Evolutionary conservation across 2,113 vertebrate species (phyloP).

Genomic region (Pelodiscus sinensis): DNA sequence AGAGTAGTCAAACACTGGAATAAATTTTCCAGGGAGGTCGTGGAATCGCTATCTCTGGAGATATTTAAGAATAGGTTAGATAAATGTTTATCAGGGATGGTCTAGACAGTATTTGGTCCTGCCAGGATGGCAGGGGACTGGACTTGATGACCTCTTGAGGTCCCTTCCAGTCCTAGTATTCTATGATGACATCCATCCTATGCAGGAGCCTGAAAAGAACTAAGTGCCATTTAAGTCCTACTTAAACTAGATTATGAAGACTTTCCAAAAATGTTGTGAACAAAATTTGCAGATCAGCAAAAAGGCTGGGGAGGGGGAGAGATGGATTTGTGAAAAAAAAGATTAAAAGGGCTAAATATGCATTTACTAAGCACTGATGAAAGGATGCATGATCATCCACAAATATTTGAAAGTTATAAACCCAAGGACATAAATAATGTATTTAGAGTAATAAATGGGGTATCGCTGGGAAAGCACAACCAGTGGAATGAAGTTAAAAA

Average conservation of each 20-base stretch:
- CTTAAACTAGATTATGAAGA: not conserved
- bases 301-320: not conserved
- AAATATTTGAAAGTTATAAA: not conserved
- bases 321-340: not conserved
- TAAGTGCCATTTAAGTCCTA: not conserved
- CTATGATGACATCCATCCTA: not conserved
- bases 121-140: too few species aligned
- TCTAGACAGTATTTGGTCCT: too few species aligned
- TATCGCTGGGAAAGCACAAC: not conserved
- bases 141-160: too few species aligned
- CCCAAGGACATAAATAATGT: not conserved
- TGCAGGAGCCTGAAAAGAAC: constrained; percentile 7
- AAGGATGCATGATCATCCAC: not conserved
- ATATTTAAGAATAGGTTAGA: too few species aligned
- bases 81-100: too few species aligned
- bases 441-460: not conserved
- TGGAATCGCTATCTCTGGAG: too few species aligned
- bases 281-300: not conserved
- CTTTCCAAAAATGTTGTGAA: not conserved
- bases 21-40: too few species aligned
- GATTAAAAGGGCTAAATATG: constrained; percentile 1
- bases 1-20: too few species aligned
- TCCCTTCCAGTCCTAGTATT: too few species aligned
- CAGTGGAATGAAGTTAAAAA: not conserved
- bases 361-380: not conserved